phyloP scores from a whole-genome alignment of 2,888 invertebrate species.

The Notodonta ziczac region DNA sequence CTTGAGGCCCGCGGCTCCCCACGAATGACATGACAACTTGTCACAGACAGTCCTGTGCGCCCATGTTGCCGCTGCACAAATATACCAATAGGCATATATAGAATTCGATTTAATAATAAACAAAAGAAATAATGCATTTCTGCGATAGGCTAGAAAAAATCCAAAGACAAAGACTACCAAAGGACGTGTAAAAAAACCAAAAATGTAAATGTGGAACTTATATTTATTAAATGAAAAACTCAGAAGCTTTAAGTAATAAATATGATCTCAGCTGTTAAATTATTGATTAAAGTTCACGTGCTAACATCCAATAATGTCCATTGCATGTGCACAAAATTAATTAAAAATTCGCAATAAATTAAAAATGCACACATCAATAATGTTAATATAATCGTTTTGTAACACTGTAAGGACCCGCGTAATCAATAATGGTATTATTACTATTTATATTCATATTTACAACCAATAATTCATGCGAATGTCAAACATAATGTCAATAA shows the following conservation, averaged over 20 bases:
- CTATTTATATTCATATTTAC: slow-evolving; percentile 22
- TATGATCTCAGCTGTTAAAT: too few relatives aligned
- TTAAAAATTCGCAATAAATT: background rate
- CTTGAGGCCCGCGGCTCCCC: slow-evolving; percentile 43
- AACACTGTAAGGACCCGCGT: too few relatives aligned
- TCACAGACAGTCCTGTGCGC: slow-evolving; percentile 48
- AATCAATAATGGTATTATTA: slow-evolving; percentile 4
- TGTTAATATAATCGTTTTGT: background rate
- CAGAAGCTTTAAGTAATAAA: too few relatives aligned
- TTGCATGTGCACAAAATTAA: background rate
- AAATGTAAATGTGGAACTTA: too few relatives aligned
- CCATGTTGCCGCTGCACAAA: slow-evolving; percentile 21
- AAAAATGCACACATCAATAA: background rate
- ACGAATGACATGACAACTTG: slow-evolving; percentile 58
- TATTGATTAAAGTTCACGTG: too few relatives aligned
- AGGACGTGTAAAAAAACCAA: too few relatives aligned
- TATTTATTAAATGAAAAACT: too few relatives aligned
- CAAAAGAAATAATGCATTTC: too few relatives aligned
- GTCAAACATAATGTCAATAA: slow-evolving; percentile 39
- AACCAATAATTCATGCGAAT: slow-evolving; percentile 37
- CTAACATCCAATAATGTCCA: background rate
- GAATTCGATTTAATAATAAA: too few relatives aligned
- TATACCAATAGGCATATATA: too few relatives aligned
- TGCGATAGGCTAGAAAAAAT: too few relatives aligned
- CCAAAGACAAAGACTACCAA: too few relatives aligned